Evolutionary conservation across 1,140 invertebrate species (phyloP).

Genomic region (Globodera ellingtonae): DNA sequence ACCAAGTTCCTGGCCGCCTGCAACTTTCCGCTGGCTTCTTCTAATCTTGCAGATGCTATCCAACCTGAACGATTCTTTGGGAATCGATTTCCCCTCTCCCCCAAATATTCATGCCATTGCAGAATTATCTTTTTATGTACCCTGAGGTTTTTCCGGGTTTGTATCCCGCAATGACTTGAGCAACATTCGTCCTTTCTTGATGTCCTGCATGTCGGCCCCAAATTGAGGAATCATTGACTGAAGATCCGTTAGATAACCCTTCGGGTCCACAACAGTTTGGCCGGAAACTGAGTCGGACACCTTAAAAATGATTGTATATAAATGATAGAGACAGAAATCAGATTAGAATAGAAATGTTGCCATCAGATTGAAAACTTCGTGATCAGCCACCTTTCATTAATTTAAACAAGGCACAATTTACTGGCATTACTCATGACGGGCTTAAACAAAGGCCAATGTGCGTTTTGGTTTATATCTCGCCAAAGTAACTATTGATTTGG

Average conservation of each 20-base stretch:
- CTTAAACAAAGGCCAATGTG: conserved; percentile 19
- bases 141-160: conserved; percentile 95
- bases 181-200: conserved; percentile 94
- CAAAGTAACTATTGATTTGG: neutral
- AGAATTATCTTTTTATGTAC: conserved; percentile 41
- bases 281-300: conserved; percentile 97
- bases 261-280: conserved; percentile 98
- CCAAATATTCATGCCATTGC: too few species aligned
- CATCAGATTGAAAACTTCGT: conserved; percentile 47
- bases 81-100: neutral
- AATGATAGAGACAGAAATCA: neutral
- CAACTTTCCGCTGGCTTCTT: conserved; percentile 98
- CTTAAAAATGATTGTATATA: conserved; percentile 51
- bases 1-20: conserved; percentile 94
- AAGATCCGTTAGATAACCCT: conserved; percentile 96
- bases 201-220: conserved; percentile 97
- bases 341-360: conserved; percentile 11
- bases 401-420: neutral
- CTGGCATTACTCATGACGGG: neutral
- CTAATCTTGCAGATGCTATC: conserved; percentile 96
- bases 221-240: conserved; percentile 98
- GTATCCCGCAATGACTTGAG: conserved; percentile 96
- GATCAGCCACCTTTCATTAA: conserved; percentile 33
- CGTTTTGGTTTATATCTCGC: conserved; percentile 17
- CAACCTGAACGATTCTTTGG: conserved; percentile 73